Conservation (phyloP, 2,113 vertebrate species). For the Gambusia affinis region DNA sequence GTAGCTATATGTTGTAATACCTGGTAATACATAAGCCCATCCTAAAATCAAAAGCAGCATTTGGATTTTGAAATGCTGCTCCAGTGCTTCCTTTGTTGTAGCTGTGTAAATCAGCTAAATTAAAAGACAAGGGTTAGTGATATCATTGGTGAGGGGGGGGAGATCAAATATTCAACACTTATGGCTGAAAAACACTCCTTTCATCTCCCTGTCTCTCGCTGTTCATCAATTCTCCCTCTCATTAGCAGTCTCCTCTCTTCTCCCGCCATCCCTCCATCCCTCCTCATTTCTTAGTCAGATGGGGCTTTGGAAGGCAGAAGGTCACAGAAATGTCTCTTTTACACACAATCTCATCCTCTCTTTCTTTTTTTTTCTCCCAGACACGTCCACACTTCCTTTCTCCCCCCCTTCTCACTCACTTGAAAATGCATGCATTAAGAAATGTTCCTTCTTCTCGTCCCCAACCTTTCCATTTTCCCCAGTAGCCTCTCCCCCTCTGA, state of each 20-base stretch:
- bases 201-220: slow-evolving; percentile 28
- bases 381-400: slow-evolving; percentile 20
- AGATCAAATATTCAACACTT: slow-evolving; percentile 64
- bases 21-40: slow-evolving; percentile 2
- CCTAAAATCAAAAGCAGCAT: slow-evolving; percentile 5
- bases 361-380: slow-evolving; percentile 19
- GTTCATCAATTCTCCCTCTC: slow-evolving; percentile 51
- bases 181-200: slow-evolving; percentile 31
- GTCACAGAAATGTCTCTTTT: slow-evolving; percentile 75
- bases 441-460: slow-evolving; percentile 17
- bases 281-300: slow-evolving; percentile 77
- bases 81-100: neutral
- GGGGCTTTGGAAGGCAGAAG: slow-evolving; percentile 71
- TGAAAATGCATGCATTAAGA: slow-evolving; percentile 61
- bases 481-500: slow-evolving; percentile 8
- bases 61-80: neutral
- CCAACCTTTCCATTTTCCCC: neutral
- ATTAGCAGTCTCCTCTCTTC: slow-evolving; percentile 75
- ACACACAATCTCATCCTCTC: slow-evolving; percentile 39
- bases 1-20: neutral
- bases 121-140: slow-evolving; percentile 31
- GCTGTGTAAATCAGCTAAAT: slow-evolving; percentile 21
- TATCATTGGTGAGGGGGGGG: slow-evolving; percentile 29
- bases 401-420: slow-evolving; percentile 38
- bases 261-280: slow-evolving; percentile 63